Evolutionary conservation across 2,888 invertebrate species (phyloP).

Genomic region (Pseudococcus jackbeardsleyi): DNA sequence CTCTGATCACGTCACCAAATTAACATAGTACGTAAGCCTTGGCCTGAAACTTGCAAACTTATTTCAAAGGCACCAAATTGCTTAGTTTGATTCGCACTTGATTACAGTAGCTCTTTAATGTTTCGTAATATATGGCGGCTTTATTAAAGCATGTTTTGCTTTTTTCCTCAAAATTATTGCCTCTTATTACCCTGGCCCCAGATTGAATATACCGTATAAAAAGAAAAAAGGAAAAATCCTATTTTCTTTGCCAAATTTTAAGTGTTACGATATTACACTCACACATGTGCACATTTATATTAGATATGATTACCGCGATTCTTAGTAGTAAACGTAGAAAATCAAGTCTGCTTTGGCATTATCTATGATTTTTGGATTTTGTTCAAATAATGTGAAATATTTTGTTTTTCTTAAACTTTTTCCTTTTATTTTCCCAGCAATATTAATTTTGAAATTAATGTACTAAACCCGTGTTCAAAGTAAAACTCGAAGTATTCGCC

Average conservation of each 20-base stretch:
- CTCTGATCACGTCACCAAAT: too few species aligned
- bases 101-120: constrained; percentile 51
- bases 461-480: constrained; percentile 51
- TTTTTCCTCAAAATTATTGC: constrained; percentile 55
- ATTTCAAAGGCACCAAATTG: constrained; percentile 27
- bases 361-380: constrained; percentile 59
- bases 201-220: constrained; percentile 32
- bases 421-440: constrained; percentile 54
- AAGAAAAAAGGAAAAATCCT: constrained; percentile 41
- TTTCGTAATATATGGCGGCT: constrained; percentile 47
- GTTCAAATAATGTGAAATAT: constrained; percentile 57
- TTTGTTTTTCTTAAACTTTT: constrained; percentile 55
- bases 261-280: constrained; percentile 62
- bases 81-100: constrained; percentile 35
- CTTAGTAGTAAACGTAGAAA: constrained; percentile 39
- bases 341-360: constrained; percentile 60
- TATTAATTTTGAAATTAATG: constrained; percentile 52
- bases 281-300: constrained; percentile 60
- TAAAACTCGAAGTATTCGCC: constrained; percentile 50
- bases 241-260: constrained; percentile 63
- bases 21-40: too few species aligned
- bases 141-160: constrained; percentile 45
- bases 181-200: constrained; percentile 50
- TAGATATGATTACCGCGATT: constrained; percentile 61
- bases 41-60: not conserved